Evolutionary conservation across 2,888 invertebrate genomes (phyloP).

Genomic region (Drosophila melanosoma): DNA sequence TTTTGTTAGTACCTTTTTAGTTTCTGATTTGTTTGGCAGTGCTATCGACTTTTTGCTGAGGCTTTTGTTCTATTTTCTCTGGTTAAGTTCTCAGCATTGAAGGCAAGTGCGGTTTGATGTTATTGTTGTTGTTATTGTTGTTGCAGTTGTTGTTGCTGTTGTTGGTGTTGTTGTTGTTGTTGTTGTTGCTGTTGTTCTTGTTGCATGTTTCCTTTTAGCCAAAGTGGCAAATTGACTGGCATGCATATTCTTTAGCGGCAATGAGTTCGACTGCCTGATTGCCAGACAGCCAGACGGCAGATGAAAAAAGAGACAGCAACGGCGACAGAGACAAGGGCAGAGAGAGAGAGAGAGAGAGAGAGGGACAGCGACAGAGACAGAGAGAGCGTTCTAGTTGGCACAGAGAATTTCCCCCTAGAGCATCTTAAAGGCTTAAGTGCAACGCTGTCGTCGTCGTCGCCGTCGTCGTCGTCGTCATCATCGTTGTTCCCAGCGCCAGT

Average conservation of each 20-base stretch:
- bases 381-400: conserved; percentile 26
- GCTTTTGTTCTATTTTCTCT: conserved; percentile 77
- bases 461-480: conserved; percentile 23
- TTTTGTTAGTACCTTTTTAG: background rate
- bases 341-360: conserved; percentile 7
- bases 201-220: conserved; percentile 79
- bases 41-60: conserved; percentile 58
- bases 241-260: conserved; percentile 68
- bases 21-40: conserved; percentile 47
- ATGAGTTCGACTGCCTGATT: conserved; percentile 58
- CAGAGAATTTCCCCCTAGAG: conserved; percentile 19
- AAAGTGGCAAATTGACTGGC: conserved; percentile 82
- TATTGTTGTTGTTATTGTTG: no score
- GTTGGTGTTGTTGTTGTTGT: conserved; percentile 52
- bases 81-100: conserved; percentile 63
- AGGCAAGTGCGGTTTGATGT: conserved; percentile 72
- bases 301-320: background rate
- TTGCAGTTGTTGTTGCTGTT: conserved; percentile 30
- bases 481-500: conserved; percentile 69
- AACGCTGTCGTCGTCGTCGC: conserved; percentile 39
- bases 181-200: conserved; percentile 40
- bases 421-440: conserved; percentile 78
- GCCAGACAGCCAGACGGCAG: conserved; percentile 55
- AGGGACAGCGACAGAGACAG: conserved; percentile 8
- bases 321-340: background rate